Percentiles rank a stretch among this genome's conserved stretches.
phyloP scores from a whole-genome alignment of 2,797 vertebrate genomes.

The Nothura maculosa region DNA sequence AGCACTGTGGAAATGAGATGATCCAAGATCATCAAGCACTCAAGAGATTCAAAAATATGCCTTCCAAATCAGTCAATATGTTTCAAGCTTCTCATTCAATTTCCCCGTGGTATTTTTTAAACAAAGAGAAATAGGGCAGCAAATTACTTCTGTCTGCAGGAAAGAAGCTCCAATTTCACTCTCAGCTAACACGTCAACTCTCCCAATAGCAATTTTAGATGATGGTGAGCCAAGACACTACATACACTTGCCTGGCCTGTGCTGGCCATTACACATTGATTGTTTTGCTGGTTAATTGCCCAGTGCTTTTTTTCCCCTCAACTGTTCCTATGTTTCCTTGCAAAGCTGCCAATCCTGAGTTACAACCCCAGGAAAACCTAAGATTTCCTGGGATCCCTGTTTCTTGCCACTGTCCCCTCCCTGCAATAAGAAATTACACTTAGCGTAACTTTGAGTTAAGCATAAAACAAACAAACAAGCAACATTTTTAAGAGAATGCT shows the following conservation, averaged over 20 bases:
- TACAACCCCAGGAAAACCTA: background rate
- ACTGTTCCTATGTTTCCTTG: background rate
- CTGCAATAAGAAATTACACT: background rate
- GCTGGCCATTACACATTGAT: constrained; percentile 23
- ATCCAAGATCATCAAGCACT: constrained; percentile 50
- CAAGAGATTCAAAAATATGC: constrained; percentile 51
- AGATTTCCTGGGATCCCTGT: background rate
- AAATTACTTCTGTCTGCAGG: constrained; percentile 33
- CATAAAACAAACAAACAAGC: background rate
- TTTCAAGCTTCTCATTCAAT: constrained; percentile 58
- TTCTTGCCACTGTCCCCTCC: background rate
- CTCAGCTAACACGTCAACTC: constrained; percentile 35
- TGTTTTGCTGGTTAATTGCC: constrained; percentile 14
- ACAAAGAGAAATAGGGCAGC: constrained; percentile 42
- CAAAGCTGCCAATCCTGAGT: background rate
- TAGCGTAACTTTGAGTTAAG: background rate
- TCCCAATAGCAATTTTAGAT: constrained; percentile 33
- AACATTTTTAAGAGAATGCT: background rate
- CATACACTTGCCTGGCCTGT: constrained; percentile 7
- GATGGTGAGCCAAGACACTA: constrained; percentile 9
- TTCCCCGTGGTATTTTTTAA: constrained; percentile 35
- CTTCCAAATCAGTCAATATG: constrained; percentile 59
- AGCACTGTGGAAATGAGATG: constrained; percentile 23
- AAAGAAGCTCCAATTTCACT: constrained; percentile 32
- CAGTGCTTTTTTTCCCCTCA: background rate